phyloP scores from a whole-genome alignment of 2,888 invertebrate species.

The Noctua pronuba region DNA sequence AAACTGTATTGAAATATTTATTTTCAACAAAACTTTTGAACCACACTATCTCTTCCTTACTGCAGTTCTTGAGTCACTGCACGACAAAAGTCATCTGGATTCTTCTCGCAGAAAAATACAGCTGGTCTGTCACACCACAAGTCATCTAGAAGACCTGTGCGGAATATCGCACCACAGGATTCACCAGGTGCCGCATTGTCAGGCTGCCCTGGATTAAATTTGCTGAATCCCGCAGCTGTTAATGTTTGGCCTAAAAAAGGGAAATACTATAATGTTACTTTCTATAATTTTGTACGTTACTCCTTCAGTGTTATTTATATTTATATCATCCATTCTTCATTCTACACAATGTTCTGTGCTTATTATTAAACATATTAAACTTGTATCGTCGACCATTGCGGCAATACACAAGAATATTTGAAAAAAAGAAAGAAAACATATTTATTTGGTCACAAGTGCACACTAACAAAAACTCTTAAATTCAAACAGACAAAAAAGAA shows the following conservation, averaged over 20 bases:
- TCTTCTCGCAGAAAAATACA: constrained; percentile 54
- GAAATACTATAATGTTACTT: background rate
- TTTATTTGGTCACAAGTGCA: no score
- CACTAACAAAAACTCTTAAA: no score
- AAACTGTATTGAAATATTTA: background rate
- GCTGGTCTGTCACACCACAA: constrained; percentile 61
- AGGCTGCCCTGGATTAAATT: constrained; percentile 71
- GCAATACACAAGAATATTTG: background rate
- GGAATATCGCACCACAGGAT: constrained; percentile 72
- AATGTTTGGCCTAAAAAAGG: constrained; percentile 71
- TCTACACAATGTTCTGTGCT: background rate
- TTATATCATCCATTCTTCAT: background rate
- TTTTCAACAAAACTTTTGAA: background rate
- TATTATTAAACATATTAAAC: background rate
- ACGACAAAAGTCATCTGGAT: constrained; percentile 18
- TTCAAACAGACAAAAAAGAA: no score
- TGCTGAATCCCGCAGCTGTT: constrained; percentile 71
- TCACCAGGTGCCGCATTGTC: constrained; percentile 69
- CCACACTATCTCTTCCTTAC: background rate
- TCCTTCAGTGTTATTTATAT: background rate
- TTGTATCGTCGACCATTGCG: background rate
- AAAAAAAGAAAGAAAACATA: no score
- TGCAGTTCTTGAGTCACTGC: background rate
- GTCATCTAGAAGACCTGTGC: constrained; percentile 70
- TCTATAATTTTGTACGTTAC: background rate